Conservation (phyloP, 2,797 vertebrate species). For the Sebastes glaucus region DNA sequence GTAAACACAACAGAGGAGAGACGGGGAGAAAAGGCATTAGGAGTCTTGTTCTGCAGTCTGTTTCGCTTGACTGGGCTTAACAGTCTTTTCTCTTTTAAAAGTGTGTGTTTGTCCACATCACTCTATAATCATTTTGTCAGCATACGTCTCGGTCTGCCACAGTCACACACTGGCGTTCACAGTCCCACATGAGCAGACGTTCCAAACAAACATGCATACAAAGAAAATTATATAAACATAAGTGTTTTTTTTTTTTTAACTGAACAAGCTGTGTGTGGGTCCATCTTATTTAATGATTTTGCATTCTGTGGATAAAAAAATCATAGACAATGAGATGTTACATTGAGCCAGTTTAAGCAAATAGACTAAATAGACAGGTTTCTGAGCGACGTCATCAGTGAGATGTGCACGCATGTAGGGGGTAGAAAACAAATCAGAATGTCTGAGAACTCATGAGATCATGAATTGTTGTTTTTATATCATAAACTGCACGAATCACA, state of each 20-base stretch:
- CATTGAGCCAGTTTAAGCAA: neutral
- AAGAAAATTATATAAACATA: neutral
- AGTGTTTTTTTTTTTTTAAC: neutral
- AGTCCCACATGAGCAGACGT: neutral
- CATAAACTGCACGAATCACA: neutral
- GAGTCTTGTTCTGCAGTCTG: conserved; percentile 34
- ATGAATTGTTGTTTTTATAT: neutral
- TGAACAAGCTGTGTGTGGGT: neutral
- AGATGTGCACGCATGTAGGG: neutral
- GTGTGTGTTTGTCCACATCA: conserved; percentile 3
- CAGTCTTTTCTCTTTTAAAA: conserved; percentile 11
- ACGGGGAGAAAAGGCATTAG: conserved; percentile 7
- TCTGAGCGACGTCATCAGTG: neutral
- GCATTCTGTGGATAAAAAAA: neutral
- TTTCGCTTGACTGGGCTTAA: conserved; percentile 24
- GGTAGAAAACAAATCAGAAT: neutral
- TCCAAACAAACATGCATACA: neutral
- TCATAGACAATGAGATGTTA: neutral
- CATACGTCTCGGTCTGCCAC: conserved; percentile 6
- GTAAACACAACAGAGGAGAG: conserved; percentile 21
- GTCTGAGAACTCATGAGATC: neutral
- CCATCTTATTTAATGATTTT: neutral
- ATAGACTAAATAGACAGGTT: neutral
- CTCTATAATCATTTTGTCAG: conserved; percentile 38
- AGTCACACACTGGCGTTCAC: neutral